These are phyloP conservation scores for Globodera ellingtonae DNA, from an alignment of 1,140 invertebrate genomes.

Conservation along the genomic window DNA sequence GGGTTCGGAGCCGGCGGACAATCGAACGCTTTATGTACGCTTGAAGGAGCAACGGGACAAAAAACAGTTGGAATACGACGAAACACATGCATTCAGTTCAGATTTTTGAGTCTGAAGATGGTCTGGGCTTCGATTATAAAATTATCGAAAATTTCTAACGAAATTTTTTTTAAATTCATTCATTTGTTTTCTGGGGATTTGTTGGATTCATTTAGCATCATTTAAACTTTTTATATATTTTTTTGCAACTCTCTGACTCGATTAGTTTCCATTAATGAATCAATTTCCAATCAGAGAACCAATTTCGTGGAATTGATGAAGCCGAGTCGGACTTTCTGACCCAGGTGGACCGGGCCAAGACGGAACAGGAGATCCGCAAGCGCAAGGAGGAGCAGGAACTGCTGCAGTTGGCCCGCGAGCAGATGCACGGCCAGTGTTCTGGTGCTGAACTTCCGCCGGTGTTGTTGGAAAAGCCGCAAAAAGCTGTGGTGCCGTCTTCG, in stretches of 20 bases:
- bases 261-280: too few relatives aligned
- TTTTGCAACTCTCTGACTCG: too few relatives aligned
- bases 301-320: constrained; percentile 27
- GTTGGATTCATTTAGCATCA: too few relatives aligned
- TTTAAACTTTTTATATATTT: too few relatives aligned
- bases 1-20: constrained; percentile 75
- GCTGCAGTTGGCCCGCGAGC: constrained; percentile 4
- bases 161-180: constrained; percentile 21
- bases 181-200: too few relatives aligned
- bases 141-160: neutral
- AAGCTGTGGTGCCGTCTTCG: neutral
- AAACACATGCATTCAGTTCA: constrained; percentile 85
- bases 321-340: constrained; percentile 21
- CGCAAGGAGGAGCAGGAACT: constrained; percentile 22
- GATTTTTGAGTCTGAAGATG: constrained; percentile 49
- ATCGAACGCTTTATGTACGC: constrained; percentile 81
- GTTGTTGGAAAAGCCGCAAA: constrained; percentile 23
- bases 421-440: neutral
- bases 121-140: constrained; percentile 42
- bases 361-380: constrained; percentile 20
- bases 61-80: constrained; percentile 88
- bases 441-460: neutral
- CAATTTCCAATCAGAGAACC: constrained; percentile 12
- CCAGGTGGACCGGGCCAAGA: constrained; percentile 16
- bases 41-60: constrained; percentile 87